These are phyloP conservation scores for Macrotis lagotis DNA, from an alignment of 2,113 vertebrate species.

Conservation along the genomic window DNA sequence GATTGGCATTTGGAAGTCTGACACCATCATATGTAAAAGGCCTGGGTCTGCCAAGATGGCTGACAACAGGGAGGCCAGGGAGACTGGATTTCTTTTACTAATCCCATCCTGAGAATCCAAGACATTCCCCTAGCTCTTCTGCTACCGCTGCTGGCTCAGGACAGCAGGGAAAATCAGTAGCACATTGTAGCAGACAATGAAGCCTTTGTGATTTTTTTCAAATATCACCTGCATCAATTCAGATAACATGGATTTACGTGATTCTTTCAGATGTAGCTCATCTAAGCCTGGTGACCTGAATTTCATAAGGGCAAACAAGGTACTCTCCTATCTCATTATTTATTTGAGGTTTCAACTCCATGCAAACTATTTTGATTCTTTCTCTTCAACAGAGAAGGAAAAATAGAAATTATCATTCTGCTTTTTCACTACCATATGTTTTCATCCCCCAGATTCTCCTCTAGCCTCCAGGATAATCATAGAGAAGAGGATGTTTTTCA, in stretches of 20 bases:
- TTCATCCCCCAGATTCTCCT: background rate
- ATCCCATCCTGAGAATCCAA: conserved; percentile 91
- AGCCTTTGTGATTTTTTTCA: background rate
- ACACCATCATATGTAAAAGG: conserved; percentile 91
- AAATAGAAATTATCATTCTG: too few species aligned
- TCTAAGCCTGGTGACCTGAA: too few species aligned
- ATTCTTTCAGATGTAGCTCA: too few species aligned
- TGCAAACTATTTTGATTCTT: too few species aligned
- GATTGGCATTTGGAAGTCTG: conserved; percentile 97
- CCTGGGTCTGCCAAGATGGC: conserved; percentile 91
- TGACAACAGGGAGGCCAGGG: conserved; percentile 94
- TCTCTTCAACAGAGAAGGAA: too few species aligned
- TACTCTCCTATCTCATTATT: too few species aligned
- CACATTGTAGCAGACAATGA: background rate
- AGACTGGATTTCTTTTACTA: conserved; percentile 94
- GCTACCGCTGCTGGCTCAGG: conserved; percentile 46
- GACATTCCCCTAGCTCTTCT: too few species aligned
- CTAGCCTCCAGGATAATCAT: background rate
- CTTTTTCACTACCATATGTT: too few species aligned
- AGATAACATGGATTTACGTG: too few species aligned
- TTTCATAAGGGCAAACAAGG: too few species aligned
- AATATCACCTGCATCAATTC: too few species aligned
- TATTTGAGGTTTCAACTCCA: too few species aligned
- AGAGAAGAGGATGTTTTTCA: background rate
- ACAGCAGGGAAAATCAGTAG: background rate